Evolutionary conservation across 2,888 invertebrate genomes (phyloP).

Genomic region (Stratiomys singularior): DNA sequence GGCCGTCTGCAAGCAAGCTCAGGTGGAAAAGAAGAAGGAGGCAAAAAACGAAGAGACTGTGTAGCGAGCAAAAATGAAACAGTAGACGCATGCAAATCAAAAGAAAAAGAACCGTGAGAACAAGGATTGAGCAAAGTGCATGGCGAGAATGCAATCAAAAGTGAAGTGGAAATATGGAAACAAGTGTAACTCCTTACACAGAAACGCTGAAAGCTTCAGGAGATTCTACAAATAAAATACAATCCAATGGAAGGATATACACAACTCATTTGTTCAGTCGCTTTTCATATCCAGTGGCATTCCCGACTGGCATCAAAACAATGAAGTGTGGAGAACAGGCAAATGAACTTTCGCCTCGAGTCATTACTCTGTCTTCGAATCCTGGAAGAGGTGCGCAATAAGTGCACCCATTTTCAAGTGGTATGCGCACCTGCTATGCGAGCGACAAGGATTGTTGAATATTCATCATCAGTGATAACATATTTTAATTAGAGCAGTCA

Average conservation of each 20-base stretch:
- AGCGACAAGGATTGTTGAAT: background rate
- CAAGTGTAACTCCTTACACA: conserved; percentile 6
- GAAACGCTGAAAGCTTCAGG: background rate
- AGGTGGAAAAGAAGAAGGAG: background rate
- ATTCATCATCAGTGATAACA: background rate
- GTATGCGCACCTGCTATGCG: conserved; percentile 18
- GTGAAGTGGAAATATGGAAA: conserved; percentile 34
- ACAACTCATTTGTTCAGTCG: conserved; percentile 29
- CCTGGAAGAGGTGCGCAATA: conserved; percentile 8
- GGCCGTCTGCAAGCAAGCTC: no score
- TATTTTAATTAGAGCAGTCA: conserved; percentile 6
- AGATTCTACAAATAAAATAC: conserved; percentile 12
- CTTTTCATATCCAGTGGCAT: background rate
- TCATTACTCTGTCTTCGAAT: background rate
- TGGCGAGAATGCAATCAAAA: background rate
- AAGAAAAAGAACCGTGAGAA: background rate
- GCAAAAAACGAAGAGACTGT: background rate
- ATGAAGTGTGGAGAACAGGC: conserved; percentile 6
- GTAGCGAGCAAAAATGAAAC: no score
- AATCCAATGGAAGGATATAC: conserved; percentile 15
- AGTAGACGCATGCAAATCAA: background rate
- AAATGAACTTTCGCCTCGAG: conserved; percentile 24
- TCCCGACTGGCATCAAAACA: conserved; percentile 10
- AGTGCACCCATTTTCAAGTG: background rate
- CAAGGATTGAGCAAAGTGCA: background rate